Conservation (phyloP, 2,113 vertebrate genomes). For the Canis aureus region DNA sequence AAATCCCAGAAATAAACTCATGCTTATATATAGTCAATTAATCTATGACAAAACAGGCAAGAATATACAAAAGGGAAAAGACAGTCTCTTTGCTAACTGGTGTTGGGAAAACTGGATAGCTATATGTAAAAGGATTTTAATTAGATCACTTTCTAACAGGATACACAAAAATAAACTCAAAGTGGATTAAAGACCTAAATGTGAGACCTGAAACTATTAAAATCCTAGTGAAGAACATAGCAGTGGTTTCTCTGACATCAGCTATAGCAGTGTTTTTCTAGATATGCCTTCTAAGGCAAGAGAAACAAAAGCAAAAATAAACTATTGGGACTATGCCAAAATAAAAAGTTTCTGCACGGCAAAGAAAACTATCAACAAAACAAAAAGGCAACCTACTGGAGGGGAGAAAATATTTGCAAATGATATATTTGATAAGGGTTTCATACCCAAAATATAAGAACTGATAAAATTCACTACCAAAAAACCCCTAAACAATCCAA, state of each 20-base stretch:
- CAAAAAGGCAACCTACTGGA: background rate
- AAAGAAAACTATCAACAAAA: background rate
- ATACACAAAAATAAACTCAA: background rate
- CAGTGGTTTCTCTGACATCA: background rate
- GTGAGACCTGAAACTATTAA: background rate
- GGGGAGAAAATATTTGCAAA: background rate
- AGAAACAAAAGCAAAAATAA: background rate
- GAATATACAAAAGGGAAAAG: background rate
- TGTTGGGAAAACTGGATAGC: background rate
- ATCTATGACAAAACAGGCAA: background rate
- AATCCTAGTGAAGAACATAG: background rate
- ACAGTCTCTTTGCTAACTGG: background rate
- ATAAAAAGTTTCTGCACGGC: background rate
- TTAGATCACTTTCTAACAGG: background rate
- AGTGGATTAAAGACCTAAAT: background rate
- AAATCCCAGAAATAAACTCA: background rate
- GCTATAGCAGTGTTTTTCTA: background rate
- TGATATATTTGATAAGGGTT: background rate
- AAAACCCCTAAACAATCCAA: background rate
- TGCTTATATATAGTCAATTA: background rate
- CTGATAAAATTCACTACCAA: background rate
- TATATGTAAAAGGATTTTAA: background rate
- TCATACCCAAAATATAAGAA: background rate
- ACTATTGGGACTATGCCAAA: background rate
- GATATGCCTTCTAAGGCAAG: background rate